Conservation (phyloP, 2,888 invertebrate species). For the Troides helena region DNA sequence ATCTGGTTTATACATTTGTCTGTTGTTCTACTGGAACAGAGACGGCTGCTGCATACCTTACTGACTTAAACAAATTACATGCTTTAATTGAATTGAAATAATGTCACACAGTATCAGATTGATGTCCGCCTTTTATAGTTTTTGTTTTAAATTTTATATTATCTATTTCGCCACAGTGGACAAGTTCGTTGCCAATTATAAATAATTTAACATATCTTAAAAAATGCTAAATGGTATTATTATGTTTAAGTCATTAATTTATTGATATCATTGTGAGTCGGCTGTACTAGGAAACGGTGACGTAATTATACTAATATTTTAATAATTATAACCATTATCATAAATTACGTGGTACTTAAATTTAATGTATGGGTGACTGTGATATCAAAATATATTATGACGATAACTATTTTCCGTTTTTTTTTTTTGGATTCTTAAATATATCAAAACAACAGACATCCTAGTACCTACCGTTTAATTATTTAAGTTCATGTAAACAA, state of each 20-base stretch:
- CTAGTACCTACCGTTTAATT: conserved; percentile 9
- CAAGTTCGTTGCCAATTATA: conserved; percentile 21
- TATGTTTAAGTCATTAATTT: conserved; percentile 23
- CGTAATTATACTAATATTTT: conserved; percentile 63
- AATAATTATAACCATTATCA: conserved; percentile 67
- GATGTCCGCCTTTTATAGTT: conserved; percentile 2
- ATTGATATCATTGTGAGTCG: conserved; percentile 23
- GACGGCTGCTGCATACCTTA: conserved; percentile 40
- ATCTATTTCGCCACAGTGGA: conserved; percentile 3
- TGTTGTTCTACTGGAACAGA: conserved; percentile 40
- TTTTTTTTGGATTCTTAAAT: conserved; percentile 27
- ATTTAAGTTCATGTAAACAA: conserved; percentile 29
- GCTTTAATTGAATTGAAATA: conserved; percentile 23
- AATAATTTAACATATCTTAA: conserved; percentile 19
- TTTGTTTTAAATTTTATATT: conserved; percentile 2
- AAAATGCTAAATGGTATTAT: conserved; percentile 22
- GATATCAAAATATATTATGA: conserved; percentile 46
- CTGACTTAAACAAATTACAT: conserved; percentile 29
- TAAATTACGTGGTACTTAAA: conserved; percentile 67
- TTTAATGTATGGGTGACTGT: conserved; percentile 61
- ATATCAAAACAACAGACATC: conserved; percentile 33
- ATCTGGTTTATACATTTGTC: conserved; percentile 55
- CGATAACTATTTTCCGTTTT: conserved; percentile 22
- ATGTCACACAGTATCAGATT: conserved; percentile 16
- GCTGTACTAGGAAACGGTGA: conserved; percentile 41